Conservation (phyloP, 1,140 invertebrate species). For the Macrobrachium rosenbergii region DNA sequence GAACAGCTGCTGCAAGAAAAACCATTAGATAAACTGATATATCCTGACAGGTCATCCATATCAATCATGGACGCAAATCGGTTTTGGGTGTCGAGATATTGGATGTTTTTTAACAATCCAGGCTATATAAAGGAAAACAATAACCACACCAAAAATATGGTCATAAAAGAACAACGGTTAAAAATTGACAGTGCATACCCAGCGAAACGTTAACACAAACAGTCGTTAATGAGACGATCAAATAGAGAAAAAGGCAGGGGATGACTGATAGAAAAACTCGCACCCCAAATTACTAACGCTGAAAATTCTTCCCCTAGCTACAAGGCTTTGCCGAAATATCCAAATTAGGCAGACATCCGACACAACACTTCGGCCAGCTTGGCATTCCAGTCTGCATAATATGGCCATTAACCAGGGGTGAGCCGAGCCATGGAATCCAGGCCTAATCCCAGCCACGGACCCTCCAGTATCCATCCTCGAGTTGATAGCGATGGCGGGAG, state of each 20-base stretch:
- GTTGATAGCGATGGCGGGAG: too few relatives aligned
- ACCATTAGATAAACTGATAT: too few relatives aligned
- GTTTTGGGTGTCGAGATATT: too few relatives aligned
- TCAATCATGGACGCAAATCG: too few relatives aligned
- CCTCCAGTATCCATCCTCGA: neutral
- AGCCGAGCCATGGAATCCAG: constrained; percentile 36
- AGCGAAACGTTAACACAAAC: neutral
- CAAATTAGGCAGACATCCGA: constrained; percentile 8
- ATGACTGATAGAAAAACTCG: neutral
- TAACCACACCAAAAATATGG: too few relatives aligned
- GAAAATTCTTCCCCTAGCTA: neutral
- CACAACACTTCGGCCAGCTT: neutral
- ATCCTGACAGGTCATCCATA: too few relatives aligned
- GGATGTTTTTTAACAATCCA: too few relatives aligned
- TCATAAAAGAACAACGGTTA: too few relatives aligned
- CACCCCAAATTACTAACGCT: neutral
- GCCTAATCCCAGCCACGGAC: neutral
- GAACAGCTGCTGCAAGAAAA: too few relatives aligned
- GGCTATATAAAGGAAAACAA: too few relatives aligned
- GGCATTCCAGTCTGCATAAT: constrained; percentile 29
- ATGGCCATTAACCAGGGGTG: constrained; percentile 31
- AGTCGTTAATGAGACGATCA: neutral
- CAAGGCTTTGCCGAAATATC: neutral
- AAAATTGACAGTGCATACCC: neutral
- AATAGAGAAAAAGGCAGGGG: too few relatives aligned